A percentile compares a stretch with the other conserved stretches of the same genome.
phyloP scores from a whole-genome alignment of 2,888 invertebrate genomes.

The Oeneis ivallda region DNA sequence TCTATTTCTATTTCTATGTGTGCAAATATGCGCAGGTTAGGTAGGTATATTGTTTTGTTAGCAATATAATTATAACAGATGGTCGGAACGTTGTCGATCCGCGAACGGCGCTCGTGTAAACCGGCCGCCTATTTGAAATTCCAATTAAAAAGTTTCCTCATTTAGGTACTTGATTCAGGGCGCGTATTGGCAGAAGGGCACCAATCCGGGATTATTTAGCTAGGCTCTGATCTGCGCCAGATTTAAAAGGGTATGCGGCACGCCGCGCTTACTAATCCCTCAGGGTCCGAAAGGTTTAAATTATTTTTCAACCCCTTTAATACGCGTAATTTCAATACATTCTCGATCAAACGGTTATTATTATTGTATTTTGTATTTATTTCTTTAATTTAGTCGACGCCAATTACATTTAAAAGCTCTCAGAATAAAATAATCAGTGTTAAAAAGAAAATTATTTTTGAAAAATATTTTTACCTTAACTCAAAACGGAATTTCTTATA shows the following conservation, averaged over 20 bases:
- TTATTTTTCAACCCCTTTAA: conserved; percentile 47
- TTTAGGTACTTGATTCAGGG: conserved; percentile 80
- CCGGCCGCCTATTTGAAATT: conserved; percentile 79
- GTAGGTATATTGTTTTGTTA: conserved; percentile 13
- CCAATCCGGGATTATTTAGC: conserved; percentile 78
- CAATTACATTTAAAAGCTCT: neutral
- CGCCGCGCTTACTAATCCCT: conserved; percentile 72
- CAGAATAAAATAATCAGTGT: too few species aligned
- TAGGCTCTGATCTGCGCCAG: conserved; percentile 68
- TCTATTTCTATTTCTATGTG: too few species aligned
- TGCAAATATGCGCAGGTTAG: neutral
- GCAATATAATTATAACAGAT: conserved; percentile 18
- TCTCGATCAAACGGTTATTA: conserved; percentile 5
- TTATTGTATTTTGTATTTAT: conserved; percentile 21
- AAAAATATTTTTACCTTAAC: too few species aligned
- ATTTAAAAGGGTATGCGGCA: conserved; percentile 69
- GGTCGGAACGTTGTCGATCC: conserved; percentile 48
- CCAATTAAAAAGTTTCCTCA: conserved; percentile 82
- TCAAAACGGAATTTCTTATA: too few species aligned
- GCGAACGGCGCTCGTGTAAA: conserved; percentile 72
- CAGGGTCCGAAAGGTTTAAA: conserved; percentile 61
- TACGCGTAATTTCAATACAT: conserved; percentile 21
- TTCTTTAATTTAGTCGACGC: neutral
- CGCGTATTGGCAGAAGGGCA: conserved; percentile 75
- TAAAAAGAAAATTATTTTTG: too few species aligned